Percentiles rank a stretch among this genome's conserved stretches.
phyloP scores from a whole-genome alignment of 2,797 vertebrate genomes.

The Champsocephalus gunnari region DNA sequence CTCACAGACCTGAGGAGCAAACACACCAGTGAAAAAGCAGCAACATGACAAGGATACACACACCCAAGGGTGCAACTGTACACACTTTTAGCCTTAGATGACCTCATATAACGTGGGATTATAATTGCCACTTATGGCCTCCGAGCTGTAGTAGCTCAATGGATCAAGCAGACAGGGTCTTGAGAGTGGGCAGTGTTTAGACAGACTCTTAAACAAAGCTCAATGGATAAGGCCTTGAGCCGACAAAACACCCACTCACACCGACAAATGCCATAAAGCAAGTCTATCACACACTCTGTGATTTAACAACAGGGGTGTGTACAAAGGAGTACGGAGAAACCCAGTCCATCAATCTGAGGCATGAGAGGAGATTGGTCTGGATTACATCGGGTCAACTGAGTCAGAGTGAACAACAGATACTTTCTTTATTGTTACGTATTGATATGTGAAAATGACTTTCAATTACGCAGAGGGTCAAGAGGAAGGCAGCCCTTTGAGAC shows the following conservation, averaged over 20 bases:
- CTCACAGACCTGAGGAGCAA: slow-evolving; percentile 90
- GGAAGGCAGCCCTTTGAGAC: background rate
- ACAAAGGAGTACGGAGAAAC: slow-evolving; percentile 35
- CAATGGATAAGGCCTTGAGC: slow-evolving; percentile 65
- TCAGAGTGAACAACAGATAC: background rate
- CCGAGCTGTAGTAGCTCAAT: slow-evolving; percentile 51
- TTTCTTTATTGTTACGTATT: background rate
- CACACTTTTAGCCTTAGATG: slow-evolving; percentile 15
- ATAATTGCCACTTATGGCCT: slow-evolving; percentile 47
- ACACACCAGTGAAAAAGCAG: slow-evolving; percentile 16
- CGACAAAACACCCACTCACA: slow-evolving; percentile 57
- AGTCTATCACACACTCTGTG: slow-evolving; percentile 56
- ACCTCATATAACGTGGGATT: slow-evolving; percentile 37
- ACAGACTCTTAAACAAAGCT: slow-evolving; percentile 60
- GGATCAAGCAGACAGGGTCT: slow-evolving; percentile 57
- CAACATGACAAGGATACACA: slow-evolving; percentile 16
- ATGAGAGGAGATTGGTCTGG: background rate
- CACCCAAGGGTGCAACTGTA: background rate
- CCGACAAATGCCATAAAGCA: slow-evolving; percentile 43
- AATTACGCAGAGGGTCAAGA: slow-evolving; percentile 13
- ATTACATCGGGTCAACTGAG: slow-evolving; percentile 13
- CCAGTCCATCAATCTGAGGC: background rate
- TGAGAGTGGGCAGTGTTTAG: slow-evolving; percentile 53
- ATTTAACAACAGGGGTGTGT: slow-evolving; percentile 55
- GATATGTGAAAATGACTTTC: slow-evolving; percentile 5